phyloP scores from a whole-genome alignment of 1,140 invertebrate species.

The Drosophila auraria region DNA sequence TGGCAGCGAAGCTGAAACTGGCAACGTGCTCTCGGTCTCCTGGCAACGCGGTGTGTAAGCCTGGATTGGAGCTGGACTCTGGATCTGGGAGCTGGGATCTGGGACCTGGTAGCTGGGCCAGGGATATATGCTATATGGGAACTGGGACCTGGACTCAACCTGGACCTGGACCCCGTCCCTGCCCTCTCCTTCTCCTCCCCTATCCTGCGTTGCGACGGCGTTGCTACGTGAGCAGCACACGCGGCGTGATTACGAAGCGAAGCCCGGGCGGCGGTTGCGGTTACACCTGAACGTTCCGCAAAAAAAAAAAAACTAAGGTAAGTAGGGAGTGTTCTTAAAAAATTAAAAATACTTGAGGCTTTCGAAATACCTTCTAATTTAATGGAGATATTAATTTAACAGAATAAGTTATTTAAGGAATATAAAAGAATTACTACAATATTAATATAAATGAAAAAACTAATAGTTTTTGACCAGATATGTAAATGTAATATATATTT shows the following conservation, averaged over 20 bases:
- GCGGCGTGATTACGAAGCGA: conserved; percentile 66
- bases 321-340: conserved; percentile 1
- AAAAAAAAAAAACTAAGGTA: not conserved
- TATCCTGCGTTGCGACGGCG: conserved; percentile 50
- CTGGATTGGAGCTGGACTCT: conserved; percentile 39
- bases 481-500: too few relatives aligned
- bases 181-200: not conserved
- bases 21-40: conserved; percentile 53
- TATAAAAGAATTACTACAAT: too few relatives aligned
- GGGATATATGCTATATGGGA: conserved; percentile 4
- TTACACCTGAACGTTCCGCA: conserved; percentile 51
- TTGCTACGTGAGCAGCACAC: conserved; percentile 76
- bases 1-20: conserved; percentile 35
- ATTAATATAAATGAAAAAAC: too few relatives aligned
- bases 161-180: conserved; percentile 14
- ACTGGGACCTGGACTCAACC: conserved; percentile 20
- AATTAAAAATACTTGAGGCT: not conserved
- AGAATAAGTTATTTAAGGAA: too few relatives aligned
- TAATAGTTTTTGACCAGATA: too few relatives aligned
- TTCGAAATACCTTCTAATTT: not conserved
- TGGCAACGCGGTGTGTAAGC: conserved; percentile 12
- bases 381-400: too few relatives aligned
- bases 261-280: conserved; percentile 64
- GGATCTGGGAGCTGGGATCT: conserved; percentile 25
- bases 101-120: conserved; percentile 26